phyloP scores from a whole-genome alignment of 2,888 invertebrate genomes.

The Hypolimnas misippus region DNA sequence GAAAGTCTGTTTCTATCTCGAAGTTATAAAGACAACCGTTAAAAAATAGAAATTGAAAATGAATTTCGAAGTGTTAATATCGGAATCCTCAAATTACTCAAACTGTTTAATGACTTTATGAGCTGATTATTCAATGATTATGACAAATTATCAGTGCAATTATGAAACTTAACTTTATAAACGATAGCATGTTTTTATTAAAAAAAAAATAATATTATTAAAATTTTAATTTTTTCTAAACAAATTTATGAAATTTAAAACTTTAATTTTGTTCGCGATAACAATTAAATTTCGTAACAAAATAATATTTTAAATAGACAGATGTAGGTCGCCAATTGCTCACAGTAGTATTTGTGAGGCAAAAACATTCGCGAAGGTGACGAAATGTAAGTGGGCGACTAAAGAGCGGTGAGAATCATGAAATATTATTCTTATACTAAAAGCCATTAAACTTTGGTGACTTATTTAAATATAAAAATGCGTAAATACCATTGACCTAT shows the following conservation, averaged over 20 bases:
- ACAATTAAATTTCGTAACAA: slow-evolving; percentile 7
- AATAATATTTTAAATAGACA: slow-evolving; percentile 28
- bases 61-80: background rate
- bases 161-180: background rate
- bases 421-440: slow-evolving; percentile 48
- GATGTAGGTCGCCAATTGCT: slow-evolving; percentile 50
- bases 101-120: background rate
- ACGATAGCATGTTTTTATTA: background rate
- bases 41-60: background rate
- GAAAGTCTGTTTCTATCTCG: background rate
- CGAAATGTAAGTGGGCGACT: slow-evolving; percentile 59
- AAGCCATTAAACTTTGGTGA: slow-evolving; percentile 15
- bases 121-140: background rate
- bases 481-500: slow-evolving; percentile 1
- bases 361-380: slow-evolving; percentile 66
- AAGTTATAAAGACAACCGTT: background rate
- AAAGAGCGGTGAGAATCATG: slow-evolving; percentile 23
- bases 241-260: background rate
- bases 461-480: slow-evolving; percentile 18
- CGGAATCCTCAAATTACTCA: background rate
- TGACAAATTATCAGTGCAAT: background rate
- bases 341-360: slow-evolving; percentile 55
- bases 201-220: background rate
- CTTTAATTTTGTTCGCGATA: background rate
- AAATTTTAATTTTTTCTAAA: background rate